Evolutionary conservation across 2,888 invertebrate species (phyloP), one percentile per base, ranked within the genome.

Genomic region (Euzophera pinguis): DNA sequence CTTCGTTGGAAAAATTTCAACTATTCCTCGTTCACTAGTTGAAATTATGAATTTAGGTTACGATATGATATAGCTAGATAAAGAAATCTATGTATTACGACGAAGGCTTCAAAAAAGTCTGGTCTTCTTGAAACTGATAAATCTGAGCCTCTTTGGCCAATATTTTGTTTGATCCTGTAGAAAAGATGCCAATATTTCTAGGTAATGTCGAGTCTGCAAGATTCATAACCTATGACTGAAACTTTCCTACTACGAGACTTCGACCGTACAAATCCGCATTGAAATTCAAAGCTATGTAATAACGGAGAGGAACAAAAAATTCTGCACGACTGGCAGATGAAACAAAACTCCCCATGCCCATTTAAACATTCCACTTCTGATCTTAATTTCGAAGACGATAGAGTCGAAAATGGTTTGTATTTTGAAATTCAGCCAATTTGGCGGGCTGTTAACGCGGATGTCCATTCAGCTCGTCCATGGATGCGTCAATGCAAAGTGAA

Each of bases 321-420:
- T 53, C 55, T 55, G 58, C 59, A 55, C 56, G 57, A 63, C 63
- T 66, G 66, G 65, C 69, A 68, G 71, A 68, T 69, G 67, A 67
- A 71, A 75, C 68, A 73, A 75, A 70, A 73, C 64, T 65, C 52
- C 55, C 57, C 52, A 61, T 59, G 59, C 58, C 62, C 53, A 60
- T 53, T 59, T 12, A 9, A 14, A 16, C 50, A 53, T 29, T 5
- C 29, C 35, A 42, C 29, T 13, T 9, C 35, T 56, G 13, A 51
- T 22, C 50, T 50, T 45, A 60, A 59, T 27, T 17, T 1, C 37
- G 6, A 13, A 16, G 1, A 32, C 0, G 1, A 13, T 55, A 56
- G 50, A 16, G 57, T 34, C 17, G 13, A 39, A 14, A 53, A 42
- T 60, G 3, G 56, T 43, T 50, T 58, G 54, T n/a, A 10, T 37